These are phyloP conservation scores for Stenoptilia bipunctidactyla DNA, from an alignment of 2,888 invertebrate species.

Conservation along the genomic window DNA sequence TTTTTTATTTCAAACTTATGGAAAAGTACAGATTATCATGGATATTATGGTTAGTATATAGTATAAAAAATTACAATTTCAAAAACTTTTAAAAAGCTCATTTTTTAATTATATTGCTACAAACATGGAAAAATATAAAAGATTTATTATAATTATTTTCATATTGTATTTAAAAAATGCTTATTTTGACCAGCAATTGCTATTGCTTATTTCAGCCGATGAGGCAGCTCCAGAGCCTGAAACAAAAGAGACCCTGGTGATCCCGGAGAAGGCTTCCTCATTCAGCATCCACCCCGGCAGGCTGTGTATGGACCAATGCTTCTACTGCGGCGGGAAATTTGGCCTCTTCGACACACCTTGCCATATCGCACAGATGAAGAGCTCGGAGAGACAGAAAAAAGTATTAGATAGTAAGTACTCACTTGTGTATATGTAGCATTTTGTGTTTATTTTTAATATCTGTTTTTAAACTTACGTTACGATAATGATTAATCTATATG, in stretches of 20 bases:
- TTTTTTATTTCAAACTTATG: no score
- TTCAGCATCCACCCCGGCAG: slow-evolving; percentile 89
- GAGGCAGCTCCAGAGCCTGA: slow-evolving; percentile 42
- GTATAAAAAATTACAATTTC: no score
- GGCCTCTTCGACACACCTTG: slow-evolving; percentile 89
- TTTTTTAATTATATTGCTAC: no score
- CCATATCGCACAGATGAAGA: slow-evolving; percentile 89
- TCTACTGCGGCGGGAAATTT: slow-evolving; percentile 89
- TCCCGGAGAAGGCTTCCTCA: slow-evolving; percentile 89
- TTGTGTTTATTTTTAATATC: neutral
- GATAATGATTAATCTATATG: no score
- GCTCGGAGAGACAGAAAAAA: slow-evolving; percentile 83
- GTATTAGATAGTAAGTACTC: slow-evolving; percentile 77
- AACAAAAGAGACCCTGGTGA: slow-evolving; percentile 75
- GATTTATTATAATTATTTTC: no score
- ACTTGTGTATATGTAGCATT: neutral
- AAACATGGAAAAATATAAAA: no score
- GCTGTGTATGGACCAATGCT: slow-evolving; percentile 87
- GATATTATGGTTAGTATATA: no score
- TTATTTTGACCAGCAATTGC: no score
- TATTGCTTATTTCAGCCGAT: slow-evolving; percentile 30
- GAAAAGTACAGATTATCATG: no score
- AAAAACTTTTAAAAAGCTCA: no score
- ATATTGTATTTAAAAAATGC: no score
- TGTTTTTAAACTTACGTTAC: no score